These are phyloP conservation scores for Drosophila vallismaia DNA, from an alignment of 2,888 invertebrate species.

Conservation along the genomic window DNA sequence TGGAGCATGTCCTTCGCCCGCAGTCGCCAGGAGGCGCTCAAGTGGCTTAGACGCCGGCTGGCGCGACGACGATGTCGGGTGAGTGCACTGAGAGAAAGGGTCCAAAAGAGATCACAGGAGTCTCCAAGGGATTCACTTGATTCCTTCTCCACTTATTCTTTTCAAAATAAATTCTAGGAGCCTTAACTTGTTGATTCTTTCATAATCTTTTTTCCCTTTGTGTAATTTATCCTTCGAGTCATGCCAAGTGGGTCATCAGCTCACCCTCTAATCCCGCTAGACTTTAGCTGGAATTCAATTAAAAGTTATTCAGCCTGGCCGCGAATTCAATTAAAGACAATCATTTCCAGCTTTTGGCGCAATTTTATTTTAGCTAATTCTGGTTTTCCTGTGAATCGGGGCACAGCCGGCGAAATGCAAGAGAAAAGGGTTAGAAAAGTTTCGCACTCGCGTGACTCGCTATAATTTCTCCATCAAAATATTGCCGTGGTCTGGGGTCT, in stretches of 20 bases:
- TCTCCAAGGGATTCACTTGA: no score
- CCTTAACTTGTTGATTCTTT: neutral
- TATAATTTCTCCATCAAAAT: slow-evolving; percentile 63
- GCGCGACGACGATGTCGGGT: slow-evolving; percentile 57
- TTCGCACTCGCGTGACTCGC: slow-evolving; percentile 69
- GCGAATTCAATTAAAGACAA: slow-evolving; percentile 68
- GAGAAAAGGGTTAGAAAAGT: slow-evolving; percentile 55
- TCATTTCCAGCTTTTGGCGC: slow-evolving; percentile 54
- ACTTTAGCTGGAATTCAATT: slow-evolving; percentile 61
- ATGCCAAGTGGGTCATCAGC: slow-evolving; percentile 54
- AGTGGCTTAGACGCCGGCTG: slow-evolving; percentile 81
- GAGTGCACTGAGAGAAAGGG: slow-evolving; percentile 9
- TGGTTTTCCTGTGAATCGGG: slow-evolving; percentile 63
- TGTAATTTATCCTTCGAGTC: slow-evolving; percentile 16
- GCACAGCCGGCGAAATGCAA: slow-evolving; percentile 28
- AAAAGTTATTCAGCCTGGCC: slow-evolving; percentile 39
- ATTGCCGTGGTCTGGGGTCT: slow-evolving; percentile 25
- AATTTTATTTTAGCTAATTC: slow-evolving; percentile 63
- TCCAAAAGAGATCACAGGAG: neutral
- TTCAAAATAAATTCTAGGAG: neutral
- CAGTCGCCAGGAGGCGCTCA: slow-evolving; percentile 74
- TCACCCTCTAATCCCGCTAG: slow-evolving; percentile 12
- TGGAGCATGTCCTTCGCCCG: slow-evolving; percentile 78
- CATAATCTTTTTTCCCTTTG: neutral
- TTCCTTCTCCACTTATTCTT: no score